Conservation (phyloP, 2,797 vertebrate genomes). For the Cuniculus paca region DNA sequence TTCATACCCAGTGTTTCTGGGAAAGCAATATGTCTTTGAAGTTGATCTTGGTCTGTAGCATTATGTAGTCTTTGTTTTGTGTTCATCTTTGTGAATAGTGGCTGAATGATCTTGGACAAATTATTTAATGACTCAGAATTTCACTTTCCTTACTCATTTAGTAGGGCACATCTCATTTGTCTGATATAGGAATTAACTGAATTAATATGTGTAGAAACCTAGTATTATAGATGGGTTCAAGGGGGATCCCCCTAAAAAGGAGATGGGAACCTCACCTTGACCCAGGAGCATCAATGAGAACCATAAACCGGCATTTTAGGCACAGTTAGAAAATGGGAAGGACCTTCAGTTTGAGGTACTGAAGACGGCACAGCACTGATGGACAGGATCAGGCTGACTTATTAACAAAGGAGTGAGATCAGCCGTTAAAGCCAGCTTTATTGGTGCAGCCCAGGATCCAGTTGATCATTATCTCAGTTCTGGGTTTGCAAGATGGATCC, state of each 20-base stretch:
- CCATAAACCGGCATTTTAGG: background rate
- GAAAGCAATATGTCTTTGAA: background rate
- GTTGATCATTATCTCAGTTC: background rate
- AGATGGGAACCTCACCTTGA: background rate
- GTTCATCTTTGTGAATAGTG: background rate
- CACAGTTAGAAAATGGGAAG: background rate
- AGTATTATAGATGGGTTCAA: background rate
- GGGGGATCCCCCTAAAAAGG: background rate
- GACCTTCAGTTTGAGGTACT: background rate
- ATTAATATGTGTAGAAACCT: background rate
- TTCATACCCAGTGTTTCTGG: background rate
- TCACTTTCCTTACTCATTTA: background rate
- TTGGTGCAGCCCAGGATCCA: no score
- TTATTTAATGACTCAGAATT: constrained; percentile 4
- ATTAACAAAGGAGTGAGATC: background rate
- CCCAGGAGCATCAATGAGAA: background rate
- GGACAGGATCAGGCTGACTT: background rate
- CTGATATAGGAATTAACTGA: background rate
- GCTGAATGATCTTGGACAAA: background rate
- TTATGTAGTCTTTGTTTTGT: background rate
- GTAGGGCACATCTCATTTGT: background rate
- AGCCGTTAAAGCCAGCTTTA: background rate
- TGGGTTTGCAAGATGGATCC: background rate
- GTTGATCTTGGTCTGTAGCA: background rate
- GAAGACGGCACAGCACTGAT: background rate